These are phyloP conservation scores for Anguilla marmorata DNA, from an alignment of 2,797 vertebrate genomes.

Conservation along the genomic window DNA sequence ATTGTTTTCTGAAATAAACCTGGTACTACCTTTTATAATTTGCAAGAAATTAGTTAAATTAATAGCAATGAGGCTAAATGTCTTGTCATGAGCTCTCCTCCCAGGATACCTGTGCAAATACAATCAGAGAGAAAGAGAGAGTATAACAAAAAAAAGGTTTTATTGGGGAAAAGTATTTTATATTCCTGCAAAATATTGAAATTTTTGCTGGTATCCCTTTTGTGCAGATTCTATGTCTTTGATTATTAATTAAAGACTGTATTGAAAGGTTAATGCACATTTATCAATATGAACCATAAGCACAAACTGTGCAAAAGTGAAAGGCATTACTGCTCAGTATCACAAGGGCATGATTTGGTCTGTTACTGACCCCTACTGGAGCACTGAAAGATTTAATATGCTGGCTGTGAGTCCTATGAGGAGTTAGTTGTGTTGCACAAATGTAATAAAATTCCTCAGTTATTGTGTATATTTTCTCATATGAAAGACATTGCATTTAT, in stretches of 20 bases:
- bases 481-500: neutral
- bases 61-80: neutral
- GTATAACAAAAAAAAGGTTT: neutral
- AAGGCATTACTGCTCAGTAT: neutral
- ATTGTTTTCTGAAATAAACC: neutral
- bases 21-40: neutral
- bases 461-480: neutral
- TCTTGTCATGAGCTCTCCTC: neutral
- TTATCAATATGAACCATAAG: neutral
- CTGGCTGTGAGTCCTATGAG: neutral
- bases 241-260: conserved; percentile 56
- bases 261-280: neutral
- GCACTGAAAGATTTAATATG: neutral
- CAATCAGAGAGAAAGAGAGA: neutral
- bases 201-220: conserved; percentile 42
- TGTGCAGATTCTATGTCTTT: conserved; percentile 62
- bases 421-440: neutral
- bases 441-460: neutral
- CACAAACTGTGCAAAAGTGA: neutral
- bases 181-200: neutral
- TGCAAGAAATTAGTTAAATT: neutral
- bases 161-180: neutral
- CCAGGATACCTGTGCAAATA: neutral
- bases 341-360: conserved; percentile 43
- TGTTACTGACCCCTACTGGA: conserved; percentile 65